These are phyloP conservation scores for Cygnus olor DNA, from an alignment of 2,797 vertebrate species.

Conservation along the genomic window DNA sequence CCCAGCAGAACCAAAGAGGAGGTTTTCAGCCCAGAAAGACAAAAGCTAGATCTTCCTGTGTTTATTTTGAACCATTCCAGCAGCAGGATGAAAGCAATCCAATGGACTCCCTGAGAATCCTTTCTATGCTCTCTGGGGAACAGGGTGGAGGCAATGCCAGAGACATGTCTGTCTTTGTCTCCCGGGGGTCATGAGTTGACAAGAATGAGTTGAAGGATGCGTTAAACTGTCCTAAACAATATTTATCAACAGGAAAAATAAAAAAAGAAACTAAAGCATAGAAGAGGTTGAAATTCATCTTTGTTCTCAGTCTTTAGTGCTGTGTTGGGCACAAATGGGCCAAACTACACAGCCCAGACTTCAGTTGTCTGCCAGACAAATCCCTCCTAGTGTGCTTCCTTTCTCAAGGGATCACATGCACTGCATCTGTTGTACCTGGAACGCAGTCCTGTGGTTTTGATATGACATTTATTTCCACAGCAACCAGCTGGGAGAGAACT, in stretches of 20 bases:
- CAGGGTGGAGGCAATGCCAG: background rate
- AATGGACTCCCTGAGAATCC: background rate
- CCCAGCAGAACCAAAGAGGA: background rate
- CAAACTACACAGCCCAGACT: background rate
- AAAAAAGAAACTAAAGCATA: background rate
- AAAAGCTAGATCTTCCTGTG: background rate
- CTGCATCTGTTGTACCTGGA: constrained; percentile 24
- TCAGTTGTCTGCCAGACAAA: background rate
- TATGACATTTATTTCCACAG: constrained; percentile 61
- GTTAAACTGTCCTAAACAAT: background rate
- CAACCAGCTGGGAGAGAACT: constrained; percentile 59
- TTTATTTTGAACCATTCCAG: background rate
- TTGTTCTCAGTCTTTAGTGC: background rate
- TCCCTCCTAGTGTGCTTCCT: accelerated
- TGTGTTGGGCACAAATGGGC: background rate
- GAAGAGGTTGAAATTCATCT: background rate
- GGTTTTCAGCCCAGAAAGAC: background rate
- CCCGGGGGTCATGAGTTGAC: background rate
- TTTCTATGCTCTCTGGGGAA: background rate
- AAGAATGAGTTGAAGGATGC: background rate
- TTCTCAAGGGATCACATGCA: background rate
- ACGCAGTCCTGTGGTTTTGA: constrained; percentile 6
- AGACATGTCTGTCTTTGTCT: background rate
- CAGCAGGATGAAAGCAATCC: background rate
- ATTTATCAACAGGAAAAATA: background rate